These are phyloP conservation scores for Drosophila obscura DNA, from an alignment of 1,140 invertebrate genomes.

Conservation along the genomic window DNA sequence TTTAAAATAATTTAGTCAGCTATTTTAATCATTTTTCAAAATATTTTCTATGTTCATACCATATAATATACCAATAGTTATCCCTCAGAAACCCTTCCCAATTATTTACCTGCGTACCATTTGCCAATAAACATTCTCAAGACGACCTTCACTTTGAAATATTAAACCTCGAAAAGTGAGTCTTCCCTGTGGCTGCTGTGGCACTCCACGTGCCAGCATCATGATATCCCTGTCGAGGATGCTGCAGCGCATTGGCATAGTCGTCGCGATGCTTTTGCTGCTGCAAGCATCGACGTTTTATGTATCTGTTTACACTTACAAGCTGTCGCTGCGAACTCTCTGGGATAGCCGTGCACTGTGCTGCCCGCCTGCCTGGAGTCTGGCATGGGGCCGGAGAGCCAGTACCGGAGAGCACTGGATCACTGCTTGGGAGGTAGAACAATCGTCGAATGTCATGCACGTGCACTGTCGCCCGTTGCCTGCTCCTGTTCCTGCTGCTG, in stretches of 20 bases:
- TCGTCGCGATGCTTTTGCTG: constrained; percentile 1
- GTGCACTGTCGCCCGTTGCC: constrained; percentile 16
- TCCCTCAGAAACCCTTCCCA: too few relatives aligned
- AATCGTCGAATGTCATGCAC: constrained; percentile 38
- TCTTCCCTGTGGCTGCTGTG: too few relatives aligned
- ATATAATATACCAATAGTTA: too few relatives aligned
- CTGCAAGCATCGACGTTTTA: constrained; percentile 31
- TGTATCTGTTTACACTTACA: constrained; percentile 79
- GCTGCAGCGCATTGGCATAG: constrained; percentile 21
- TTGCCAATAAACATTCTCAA: too few relatives aligned
- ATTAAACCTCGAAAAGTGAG: not conserved
- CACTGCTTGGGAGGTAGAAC: constrained; percentile 1
- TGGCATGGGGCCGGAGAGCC: not conserved
- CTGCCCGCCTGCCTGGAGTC: constrained; percentile 1
- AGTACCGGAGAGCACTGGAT: not conserved
- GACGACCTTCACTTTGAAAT: not conserved
- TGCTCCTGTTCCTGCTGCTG: constrained; percentile 3
- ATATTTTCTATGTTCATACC: too few relatives aligned
- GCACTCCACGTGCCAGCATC: too few relatives aligned
- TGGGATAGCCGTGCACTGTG: constrained; percentile 19
- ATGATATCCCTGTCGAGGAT: not conserved
- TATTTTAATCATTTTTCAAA: too few relatives aligned
- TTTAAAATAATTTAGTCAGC: too few relatives aligned
- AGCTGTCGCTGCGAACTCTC: constrained; percentile 49
- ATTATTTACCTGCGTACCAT: too few relatives aligned